phyloP scores from a whole-genome alignment of 2,888 invertebrate species.

The Anoncus sp. region DNA sequence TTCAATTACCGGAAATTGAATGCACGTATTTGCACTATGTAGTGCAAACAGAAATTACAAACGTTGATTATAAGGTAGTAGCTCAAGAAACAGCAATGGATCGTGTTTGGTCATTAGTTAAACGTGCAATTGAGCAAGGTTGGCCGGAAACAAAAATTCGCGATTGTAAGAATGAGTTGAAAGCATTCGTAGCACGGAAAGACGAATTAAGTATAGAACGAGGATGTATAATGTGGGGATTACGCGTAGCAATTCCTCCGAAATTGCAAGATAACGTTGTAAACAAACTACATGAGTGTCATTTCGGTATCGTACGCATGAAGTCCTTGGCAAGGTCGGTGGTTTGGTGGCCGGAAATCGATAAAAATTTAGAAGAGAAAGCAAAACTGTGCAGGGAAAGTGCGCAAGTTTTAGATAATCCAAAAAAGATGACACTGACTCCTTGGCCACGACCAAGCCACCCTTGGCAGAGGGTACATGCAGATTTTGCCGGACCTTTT shows the following conservation, averaged over 20 bases:
- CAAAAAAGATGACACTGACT: slow-evolving; percentile 33
- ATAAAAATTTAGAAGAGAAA: slow-evolving; percentile 61
- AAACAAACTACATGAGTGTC: slow-evolving; percentile 41
- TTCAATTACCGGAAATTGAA: too few species aligned
- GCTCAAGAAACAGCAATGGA: too few species aligned
- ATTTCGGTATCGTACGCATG: slow-evolving; percentile 70
- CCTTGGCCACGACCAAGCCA: slow-evolving; percentile 62
- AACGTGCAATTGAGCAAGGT: not conserved
- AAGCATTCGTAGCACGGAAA: not conserved
- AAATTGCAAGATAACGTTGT: slow-evolving; percentile 3
- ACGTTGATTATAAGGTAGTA: too few species aligned
- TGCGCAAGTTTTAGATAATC: slow-evolving; percentile 42
- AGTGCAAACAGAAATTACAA: too few species aligned
- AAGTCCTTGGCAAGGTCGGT: slow-evolving; percentile 68
- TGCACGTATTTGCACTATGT: too few species aligned
- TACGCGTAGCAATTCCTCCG: slow-evolving; percentile 8
- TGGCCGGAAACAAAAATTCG: slow-evolving; percentile 14
- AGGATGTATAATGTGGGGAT: slow-evolving; percentile 33
- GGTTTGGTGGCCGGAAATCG: slow-evolving; percentile 70
- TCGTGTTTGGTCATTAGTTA: not conserved
- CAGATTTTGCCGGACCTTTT: slow-evolving; percentile 52
- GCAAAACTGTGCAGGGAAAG: slow-evolving; percentile 55
- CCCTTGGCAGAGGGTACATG: slow-evolving; percentile 67
- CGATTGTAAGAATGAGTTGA: slow-evolving; percentile 8
- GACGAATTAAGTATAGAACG: slow-evolving; percentile 14